A percentile compares a stretch with the other conserved stretches of the same genome.
Conservation (phyloP, 2,797 vertebrate species). For the Scyliorhinus canicula region DNA sequence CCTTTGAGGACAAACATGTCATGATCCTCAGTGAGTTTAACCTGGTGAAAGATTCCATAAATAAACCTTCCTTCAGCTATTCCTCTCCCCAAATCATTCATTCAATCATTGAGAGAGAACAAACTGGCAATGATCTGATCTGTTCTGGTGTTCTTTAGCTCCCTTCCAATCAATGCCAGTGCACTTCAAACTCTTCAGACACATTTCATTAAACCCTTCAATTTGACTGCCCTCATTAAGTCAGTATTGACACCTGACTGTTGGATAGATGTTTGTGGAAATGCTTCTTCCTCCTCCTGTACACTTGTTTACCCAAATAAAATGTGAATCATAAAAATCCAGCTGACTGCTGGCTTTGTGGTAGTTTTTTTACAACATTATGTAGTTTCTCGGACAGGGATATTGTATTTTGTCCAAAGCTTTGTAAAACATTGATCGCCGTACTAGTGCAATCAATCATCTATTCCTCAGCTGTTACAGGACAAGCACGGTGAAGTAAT, state of each 20-base stretch:
- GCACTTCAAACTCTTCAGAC: neutral
- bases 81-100: neutral
- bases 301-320: neutral
- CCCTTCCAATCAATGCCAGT: neutral
- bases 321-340: neutral
- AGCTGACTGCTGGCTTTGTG: neutral
- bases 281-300: neutral
- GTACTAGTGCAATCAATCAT: neutral
- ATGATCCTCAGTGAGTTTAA: neutral
- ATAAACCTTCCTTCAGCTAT: neutral
- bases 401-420: slow-evolving; percentile 11
- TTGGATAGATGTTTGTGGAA: neutral
- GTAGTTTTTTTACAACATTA: neutral
- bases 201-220: neutral
- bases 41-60: neutral
- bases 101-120: neutral
- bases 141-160: neutral
- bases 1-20: neutral
- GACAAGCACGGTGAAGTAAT: slow-evolving; percentile 9
- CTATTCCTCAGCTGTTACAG: neutral
- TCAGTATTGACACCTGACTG: neutral
- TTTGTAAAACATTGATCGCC: neutral
- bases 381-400: neutral
- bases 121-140: neutral
- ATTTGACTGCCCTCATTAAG: neutral